phyloP scores from a whole-genome alignment of 2,888 invertebrate species.

The Agriopis leucophaearia region DNA sequence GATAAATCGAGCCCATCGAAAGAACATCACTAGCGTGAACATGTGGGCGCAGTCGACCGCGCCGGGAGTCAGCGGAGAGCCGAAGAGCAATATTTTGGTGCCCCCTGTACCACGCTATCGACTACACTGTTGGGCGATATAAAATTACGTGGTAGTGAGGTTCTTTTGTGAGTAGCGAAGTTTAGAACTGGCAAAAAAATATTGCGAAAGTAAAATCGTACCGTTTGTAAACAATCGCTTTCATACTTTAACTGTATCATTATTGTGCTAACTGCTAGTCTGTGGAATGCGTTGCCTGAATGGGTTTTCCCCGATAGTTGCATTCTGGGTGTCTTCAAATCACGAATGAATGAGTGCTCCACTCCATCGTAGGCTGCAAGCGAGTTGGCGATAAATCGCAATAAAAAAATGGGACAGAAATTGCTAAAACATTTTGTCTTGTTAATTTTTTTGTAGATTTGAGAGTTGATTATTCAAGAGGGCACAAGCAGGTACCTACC shows the following conservation, averaged over 20 bases:
- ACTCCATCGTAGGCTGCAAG: no score
- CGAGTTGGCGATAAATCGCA: no score
- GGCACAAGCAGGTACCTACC: neutral
- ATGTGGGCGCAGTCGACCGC: conserved; percentile 83
- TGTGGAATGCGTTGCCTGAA: no score
- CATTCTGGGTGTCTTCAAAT: no score
- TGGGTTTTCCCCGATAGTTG: no score
- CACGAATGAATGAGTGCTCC: no score
- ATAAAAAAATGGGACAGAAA: no score
- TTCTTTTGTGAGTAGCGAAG: neutral
- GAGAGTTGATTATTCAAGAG: no score
- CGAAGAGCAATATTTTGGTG: conserved; percentile 83
- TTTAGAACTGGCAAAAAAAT: neutral
- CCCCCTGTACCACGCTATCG: conserved; percentile 67
- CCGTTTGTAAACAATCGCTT: neutral
- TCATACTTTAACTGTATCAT: no score
- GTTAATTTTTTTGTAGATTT: no score
- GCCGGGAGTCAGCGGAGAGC: conserved; percentile 76
- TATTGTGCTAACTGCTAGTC: no score
- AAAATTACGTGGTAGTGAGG: conserved; percentile 44
- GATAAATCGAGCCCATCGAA: conserved; percentile 41
- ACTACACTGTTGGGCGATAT: conserved; percentile 40
- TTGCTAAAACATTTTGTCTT: no score
- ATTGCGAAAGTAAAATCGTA: neutral
- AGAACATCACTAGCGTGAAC: conserved; percentile 67